Evolutionary conservation across 2,888 invertebrate genomes (phyloP).

Genomic region (Macaria liturata): DNA sequence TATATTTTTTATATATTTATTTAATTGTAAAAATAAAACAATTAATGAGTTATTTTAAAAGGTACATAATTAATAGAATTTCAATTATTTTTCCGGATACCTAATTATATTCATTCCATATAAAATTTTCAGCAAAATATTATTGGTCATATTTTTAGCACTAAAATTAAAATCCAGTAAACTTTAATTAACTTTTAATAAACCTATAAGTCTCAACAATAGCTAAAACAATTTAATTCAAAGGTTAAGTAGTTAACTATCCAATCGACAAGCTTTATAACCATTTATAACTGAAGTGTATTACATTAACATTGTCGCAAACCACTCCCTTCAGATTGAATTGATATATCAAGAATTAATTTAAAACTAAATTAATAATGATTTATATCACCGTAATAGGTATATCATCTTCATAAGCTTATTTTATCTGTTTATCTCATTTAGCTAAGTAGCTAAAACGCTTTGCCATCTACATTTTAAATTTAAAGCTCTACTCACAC

Average conservation of each 20-base stretch:
- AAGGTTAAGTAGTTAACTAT: neutral
- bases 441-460: conserved; percentile 21
- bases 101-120: no score
- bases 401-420: conserved; percentile 17
- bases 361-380: conserved; percentile 2
- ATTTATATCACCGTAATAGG: conserved; percentile 16
- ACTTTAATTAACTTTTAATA: no score
- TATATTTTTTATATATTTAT: no score
- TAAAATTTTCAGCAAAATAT: no score
- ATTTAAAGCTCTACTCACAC: conserved; percentile 45
- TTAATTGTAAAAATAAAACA: no score
- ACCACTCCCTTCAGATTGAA: conserved; percentile 12
- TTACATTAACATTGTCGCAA: conserved; percentile 1
- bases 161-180: no score
- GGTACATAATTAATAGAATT: no score
- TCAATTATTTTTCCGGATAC: no score
- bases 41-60: no score
- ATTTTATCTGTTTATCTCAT: conserved; percentile 16
- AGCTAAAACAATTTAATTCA: no score
- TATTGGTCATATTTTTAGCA: no score
- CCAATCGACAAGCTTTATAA: neutral
- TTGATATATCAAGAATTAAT: neutral
- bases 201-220: no score
- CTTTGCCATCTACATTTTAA: conserved; percentile 17
- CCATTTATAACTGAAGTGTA: neutral